These are phyloP conservation scores for Thalassaphorura encarpata DNA, from an alignment of 1,140 invertebrate genomes.

Conservation along the genomic window DNA sequence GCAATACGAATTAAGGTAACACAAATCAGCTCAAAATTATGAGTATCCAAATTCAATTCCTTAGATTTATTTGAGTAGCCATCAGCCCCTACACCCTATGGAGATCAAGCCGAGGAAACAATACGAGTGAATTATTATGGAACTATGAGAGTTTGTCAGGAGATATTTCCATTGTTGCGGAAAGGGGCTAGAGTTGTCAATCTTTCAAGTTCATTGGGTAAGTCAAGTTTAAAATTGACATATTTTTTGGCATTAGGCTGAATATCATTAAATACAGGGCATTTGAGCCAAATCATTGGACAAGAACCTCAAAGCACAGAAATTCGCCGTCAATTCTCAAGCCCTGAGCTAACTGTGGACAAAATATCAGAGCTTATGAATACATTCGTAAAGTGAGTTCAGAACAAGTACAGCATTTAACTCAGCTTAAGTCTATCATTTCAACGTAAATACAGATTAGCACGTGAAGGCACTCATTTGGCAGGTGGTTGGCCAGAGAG, in stretches of 20 bases:
- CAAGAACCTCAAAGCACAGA: no score
- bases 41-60: no score
- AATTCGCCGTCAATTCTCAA: neutral
- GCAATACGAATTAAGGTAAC: no score
- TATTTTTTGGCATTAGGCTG: no score
- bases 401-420: slow-evolving; percentile 33
- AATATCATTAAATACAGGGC: no score
- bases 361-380: neutral
- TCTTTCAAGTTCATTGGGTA: slow-evolving; percentile 58
- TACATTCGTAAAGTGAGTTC: neutral
- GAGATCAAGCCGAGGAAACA: slow-evolving; percentile 58
- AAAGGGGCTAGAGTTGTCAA: slow-evolving; percentile 61
- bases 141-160: slow-evolving; percentile 52
- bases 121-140: slow-evolving; percentile 58
- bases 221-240: no score
- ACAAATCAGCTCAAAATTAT: no score
- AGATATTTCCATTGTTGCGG: slow-evolving; percentile 56
- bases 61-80: no score
- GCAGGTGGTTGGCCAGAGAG: slow-evolving; percentile 48
- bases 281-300: neutral
- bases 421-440: no score
- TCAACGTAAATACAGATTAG: no score
- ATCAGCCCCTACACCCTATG: slow-evolving; percentile 50
- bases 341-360: neutral
- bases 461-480: neutral